Evolutionary conservation across 23 tunicate species (phyloP).

Genomic region (Halocynthia roretzi): DNA sequence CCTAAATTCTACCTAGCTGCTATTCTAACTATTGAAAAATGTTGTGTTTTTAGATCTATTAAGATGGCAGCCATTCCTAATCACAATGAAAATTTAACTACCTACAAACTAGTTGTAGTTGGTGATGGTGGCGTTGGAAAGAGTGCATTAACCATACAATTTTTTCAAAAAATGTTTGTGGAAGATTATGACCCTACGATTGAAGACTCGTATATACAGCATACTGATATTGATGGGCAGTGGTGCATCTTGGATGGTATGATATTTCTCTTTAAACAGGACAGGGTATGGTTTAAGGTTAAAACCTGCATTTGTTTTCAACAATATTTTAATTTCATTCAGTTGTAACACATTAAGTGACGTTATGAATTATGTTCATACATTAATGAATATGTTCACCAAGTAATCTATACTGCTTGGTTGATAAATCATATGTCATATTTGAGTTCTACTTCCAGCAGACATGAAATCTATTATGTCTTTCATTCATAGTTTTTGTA

Average conservation of each 20-base stretch:
- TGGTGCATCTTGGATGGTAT: slow-evolving; percentile 88
- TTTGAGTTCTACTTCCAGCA: too few relatives aligned
- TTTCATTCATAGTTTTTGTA: too few relatives aligned
- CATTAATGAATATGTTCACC: neutral
- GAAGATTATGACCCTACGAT: slow-evolving; percentile 97
- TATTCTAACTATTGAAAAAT: too few relatives aligned
- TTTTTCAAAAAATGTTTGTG: slow-evolving; percentile 96
- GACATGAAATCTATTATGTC: too few relatives aligned
- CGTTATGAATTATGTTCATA: neutral
- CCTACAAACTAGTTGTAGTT: slow-evolving; percentile 91
- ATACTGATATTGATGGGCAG: slow-evolving; percentile 95
- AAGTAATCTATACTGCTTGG: neutral
- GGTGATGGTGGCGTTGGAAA: slow-evolving; percentile 99
- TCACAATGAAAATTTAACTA: slow-evolving; percentile 90
- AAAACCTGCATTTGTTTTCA: too few relatives aligned
- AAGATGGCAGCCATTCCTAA: slow-evolving; percentile 83
- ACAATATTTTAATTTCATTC: too few relatives aligned
- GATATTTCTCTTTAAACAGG: too few relatives aligned
- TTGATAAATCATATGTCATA: too few relatives aligned
- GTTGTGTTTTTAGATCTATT: neutral
- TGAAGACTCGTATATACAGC: slow-evolving; percentile 94
- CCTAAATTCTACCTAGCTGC: too few relatives aligned
- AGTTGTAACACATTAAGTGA: too few relatives aligned
- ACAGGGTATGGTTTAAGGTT: too few relatives aligned
- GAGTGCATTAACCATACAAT: slow-evolving; percentile 89